Evolutionary conservation across 2,888 invertebrate species (phyloP), one percentile per base, ranked within the genome.

Genomic region (Andricus quercusramuli): DNA sequence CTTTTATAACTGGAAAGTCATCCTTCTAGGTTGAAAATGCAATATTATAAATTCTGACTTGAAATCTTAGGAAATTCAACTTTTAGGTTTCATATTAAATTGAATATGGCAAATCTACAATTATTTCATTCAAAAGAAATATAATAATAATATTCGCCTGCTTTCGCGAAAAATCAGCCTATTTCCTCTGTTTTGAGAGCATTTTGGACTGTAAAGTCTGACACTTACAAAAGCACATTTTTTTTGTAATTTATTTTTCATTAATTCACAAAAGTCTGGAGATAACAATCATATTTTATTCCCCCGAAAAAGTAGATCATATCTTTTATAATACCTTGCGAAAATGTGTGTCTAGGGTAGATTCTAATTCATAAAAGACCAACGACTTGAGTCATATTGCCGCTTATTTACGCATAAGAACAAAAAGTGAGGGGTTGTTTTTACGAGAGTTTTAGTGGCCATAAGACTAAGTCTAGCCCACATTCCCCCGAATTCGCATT

Each of bases 391-490:
- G 51, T 74, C 74, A 32, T 56, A 56, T 74, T 74, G 51, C 37
- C 70, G 47, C 51, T 47, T 56, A 56, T 56, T 74, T 56, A 56
- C 74, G 32, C 25, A 51, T 32, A 29, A 20, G 32, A 56, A 32
- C 37, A 74, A 32, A 74, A 74, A 56, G 56, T 56, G 4, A 56
- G 47, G 56, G 51, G 74, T 56, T 32, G 32, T n/a, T 56, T 74
- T 74, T 74, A 74, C 56, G 74, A 74, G 74, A 20, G 13, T 74
- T 74, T 74, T 74, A 74, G 29, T 74, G 32, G 13, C 56, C 56
- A 74, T 56, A 74, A 74, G 32, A 74, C 13, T 51, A n/a, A 70
- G 56, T 74, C 56, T 74, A 74, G 51, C 74, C 56, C 51, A 74
- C 13, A 32, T 74, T 74, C 70, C 74, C 56, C 74, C 22, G 32